Conservation (phyloP, 2,113 vertebrate genomes). For the Cyanoderma ruficeps region DNA sequence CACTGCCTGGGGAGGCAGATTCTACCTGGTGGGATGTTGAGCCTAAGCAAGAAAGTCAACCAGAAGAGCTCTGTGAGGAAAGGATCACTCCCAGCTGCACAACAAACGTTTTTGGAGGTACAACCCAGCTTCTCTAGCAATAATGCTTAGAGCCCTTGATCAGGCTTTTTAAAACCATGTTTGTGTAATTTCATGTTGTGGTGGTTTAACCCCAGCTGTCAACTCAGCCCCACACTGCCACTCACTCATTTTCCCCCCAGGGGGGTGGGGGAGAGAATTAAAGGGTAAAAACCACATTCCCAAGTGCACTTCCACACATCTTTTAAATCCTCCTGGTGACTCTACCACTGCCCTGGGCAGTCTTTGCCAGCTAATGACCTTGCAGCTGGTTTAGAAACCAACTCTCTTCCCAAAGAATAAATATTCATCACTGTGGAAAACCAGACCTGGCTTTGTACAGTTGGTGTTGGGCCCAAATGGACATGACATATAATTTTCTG, state of each 20-base stretch:
- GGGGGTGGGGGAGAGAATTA: neutral
- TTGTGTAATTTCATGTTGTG: neutral
- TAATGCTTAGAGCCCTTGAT: neutral
- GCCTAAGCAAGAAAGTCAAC: neutral
- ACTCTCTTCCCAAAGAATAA: neutral
- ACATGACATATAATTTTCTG: neutral
- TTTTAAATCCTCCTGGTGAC: neutral
- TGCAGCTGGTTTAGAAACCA: neutral
- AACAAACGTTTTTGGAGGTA: neutral
- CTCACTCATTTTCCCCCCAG: fast-evolving
- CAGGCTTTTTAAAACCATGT: neutral
- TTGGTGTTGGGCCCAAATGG: neutral
- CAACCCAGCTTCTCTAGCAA: neutral
- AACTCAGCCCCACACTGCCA: neutral
- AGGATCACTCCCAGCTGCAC: neutral
- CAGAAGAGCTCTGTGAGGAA: neutral
- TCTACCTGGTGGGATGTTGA: neutral
- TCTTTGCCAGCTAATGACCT: neutral
- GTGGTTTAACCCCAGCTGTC: neutral
- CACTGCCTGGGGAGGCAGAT: neutral
- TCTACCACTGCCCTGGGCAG: neutral
- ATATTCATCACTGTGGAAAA: neutral
- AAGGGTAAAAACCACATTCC: neutral
- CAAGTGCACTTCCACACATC: neutral
- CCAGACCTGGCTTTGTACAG: neutral